These are phyloP conservation scores for Celastrina argiolus DNA, from an alignment of 2,888 invertebrate species.

Conservation along the genomic window DNA sequence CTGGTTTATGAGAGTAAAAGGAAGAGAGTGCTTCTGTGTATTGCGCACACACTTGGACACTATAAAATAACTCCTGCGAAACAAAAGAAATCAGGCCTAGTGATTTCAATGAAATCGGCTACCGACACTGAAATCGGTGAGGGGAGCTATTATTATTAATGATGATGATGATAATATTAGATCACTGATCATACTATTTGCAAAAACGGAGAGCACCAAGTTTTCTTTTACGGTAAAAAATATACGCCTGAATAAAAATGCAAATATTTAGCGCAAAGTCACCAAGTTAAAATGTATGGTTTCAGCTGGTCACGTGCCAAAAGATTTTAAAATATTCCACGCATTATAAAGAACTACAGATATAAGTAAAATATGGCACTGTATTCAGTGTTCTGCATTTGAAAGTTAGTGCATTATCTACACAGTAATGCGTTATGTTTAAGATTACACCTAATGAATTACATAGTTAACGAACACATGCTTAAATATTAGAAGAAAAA, in stretches of 20 bases:
- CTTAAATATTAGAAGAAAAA: too few species aligned
- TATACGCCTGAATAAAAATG: constrained; percentile 31
- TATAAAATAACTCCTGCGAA: too few species aligned
- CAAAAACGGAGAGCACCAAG: not conserved
- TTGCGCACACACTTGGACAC: too few species aligned
- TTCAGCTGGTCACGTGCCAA: constrained; percentile 14
- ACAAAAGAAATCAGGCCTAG: too few species aligned
- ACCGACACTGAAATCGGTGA: too few species aligned
- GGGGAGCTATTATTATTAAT: too few species aligned
- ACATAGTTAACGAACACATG: not conserved
- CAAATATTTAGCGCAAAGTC: constrained; percentile 12
- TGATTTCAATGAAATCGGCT: too few species aligned
- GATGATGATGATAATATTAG: not conserved
- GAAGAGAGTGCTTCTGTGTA: too few species aligned
- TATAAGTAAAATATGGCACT: not conserved
- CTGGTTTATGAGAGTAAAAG: too few species aligned
- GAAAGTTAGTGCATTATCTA: not conserved
- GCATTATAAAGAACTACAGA: not conserved
- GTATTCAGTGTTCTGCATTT: not conserved
- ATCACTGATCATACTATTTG: not conserved
- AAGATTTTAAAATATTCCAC: constrained; percentile 12
- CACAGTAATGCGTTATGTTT: too few species aligned
- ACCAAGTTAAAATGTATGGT: constrained; percentile 17
- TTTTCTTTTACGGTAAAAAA: constrained; percentile 32
- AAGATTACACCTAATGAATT: too few species aligned